Evolutionary conservation across 2,113 vertebrate species (phyloP), one percentile per base, ranked within the genome.

Genomic region (Colinus virginianus): DNA sequence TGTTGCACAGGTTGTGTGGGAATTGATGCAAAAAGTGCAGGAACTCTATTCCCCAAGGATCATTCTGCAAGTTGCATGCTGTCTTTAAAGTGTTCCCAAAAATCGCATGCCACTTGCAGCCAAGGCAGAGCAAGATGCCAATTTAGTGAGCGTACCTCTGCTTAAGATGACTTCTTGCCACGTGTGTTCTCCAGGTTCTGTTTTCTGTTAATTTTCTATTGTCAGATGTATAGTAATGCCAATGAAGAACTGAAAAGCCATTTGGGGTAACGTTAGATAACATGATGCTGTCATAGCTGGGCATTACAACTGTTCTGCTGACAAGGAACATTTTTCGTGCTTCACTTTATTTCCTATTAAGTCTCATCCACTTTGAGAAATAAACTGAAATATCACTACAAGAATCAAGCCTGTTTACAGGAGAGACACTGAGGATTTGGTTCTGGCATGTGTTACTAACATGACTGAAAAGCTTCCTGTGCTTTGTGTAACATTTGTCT

Each of bases 321-420:
- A 67, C 64, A 92, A 67, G 63, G 72, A 70, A 25, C 13, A 25
- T 56, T 95, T 91, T 46, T 78, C 75, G 84, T 89, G 32, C 36
- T 90, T 91, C 56, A 30, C 89, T 94, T 94, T 92, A 66, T 89
- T 96, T 88, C 67, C 66, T 77, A 62, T 94, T 90, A 79, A 87
- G 69, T 71, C 81, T 88, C 69, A 34, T 58, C 91, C 67, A 28
- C 58, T 93, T 94, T 84, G 74, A 82, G 94, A 93, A 93, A 40
- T 36, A 90, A 80, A 49, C 90, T 12, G 84, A 92, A 45, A 61
- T 95, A 75, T 64, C 74, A 9, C 78, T 78, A 72, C 69, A 86
- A 78, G 72, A 93, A 90, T 75, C 0, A 30, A 62, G 49, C 19
- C 42, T 1, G 0, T 48, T 83, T 69, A 56, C 2, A 78, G 71